These are phyloP conservation scores for Crotalus tigris DNA, from an alignment of 2,113 vertebrate genomes.

Conservation along the genomic window DNA sequence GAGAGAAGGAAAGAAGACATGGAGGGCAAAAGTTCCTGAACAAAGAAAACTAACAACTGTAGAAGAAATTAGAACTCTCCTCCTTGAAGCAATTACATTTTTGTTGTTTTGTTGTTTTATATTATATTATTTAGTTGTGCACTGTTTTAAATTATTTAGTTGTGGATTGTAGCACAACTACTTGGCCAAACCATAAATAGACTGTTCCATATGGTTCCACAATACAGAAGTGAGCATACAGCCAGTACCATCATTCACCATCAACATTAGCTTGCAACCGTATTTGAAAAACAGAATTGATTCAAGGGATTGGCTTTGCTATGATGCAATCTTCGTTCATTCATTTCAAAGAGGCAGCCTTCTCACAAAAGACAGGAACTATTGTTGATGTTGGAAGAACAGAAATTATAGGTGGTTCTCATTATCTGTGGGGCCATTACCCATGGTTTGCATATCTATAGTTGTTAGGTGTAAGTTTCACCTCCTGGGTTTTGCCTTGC, in stretches of 20 bases:
- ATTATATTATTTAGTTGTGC: neutral
- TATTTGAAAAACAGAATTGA: neutral
- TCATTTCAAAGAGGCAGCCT: neutral
- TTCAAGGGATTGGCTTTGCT: neutral
- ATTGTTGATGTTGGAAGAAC: neutral
- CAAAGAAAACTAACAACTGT: neutral
- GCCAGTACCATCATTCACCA: neutral
- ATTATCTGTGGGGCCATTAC: neutral
- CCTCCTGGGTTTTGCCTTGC: neutral
- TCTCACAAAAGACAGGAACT: neutral
- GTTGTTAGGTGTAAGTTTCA: neutral
- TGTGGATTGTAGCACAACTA: neutral
- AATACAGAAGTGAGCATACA: neutral
- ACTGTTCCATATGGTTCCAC: neutral
- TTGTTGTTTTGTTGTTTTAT: neutral
- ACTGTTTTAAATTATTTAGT: neutral
- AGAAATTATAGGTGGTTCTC: neutral
- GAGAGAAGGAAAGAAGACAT: neutral
- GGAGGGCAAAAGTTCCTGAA: neutral
- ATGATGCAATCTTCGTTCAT: neutral
- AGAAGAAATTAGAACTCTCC: neutral
- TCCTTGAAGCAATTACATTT: neutral
- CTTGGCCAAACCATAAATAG: neutral
- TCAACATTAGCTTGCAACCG: neutral
- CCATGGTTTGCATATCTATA: neutral